Base-by-base conservation (phyloP, 2,888 invertebrate species). In the Sinohyriopsis cumingii region DNA sequence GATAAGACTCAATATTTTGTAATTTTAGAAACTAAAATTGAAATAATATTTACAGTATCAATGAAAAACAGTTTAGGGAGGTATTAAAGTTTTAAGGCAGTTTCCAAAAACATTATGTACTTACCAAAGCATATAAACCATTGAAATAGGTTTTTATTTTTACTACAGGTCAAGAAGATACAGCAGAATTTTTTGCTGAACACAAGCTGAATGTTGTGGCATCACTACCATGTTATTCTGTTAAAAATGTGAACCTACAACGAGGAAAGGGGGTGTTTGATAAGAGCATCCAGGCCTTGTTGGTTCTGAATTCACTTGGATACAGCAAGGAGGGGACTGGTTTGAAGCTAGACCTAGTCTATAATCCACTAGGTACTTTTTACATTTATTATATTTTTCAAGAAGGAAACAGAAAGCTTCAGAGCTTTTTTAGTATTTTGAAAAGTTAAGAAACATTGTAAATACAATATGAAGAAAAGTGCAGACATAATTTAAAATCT, bases 161-260 rank as follows among this genome's bases (percentile, higher is more conserved):
- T 2, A 18, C 68, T 71, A 5, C 25, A 84, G 84, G 79, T 22
- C 82, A 83, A 68, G 84, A 84, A 66, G 82, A 82, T 65, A 78
- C 81, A 7, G 77, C 77, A 4, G 65, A 84, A 56, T 84, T 84
- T 68, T 75, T 84, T 60, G 82, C 80, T 22, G 77, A 81, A 33
- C 69, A 83, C n/a, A 69, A 74, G 22, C 62, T 83, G 19, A 75
- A 81, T 63, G 74, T 84, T 15, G 74, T 79, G 1, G 84, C 84
- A 0, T 84, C 84, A 5, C 73, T 84, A 15, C 84, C 84, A 1
- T 83, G 84, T 65, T 84, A 84, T 64, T 77, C 75, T 63, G 76
- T 81, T 20, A 81, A 84, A 72, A 84, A 84, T 65, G 82, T 84
- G 24, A 83, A 84, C 69, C 59, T 75, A 57, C 84, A 84, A 67